These are phyloP conservation scores for Apotomis capreana DNA, from an alignment of 2,888 invertebrate genomes.

Conservation along the genomic window DNA sequence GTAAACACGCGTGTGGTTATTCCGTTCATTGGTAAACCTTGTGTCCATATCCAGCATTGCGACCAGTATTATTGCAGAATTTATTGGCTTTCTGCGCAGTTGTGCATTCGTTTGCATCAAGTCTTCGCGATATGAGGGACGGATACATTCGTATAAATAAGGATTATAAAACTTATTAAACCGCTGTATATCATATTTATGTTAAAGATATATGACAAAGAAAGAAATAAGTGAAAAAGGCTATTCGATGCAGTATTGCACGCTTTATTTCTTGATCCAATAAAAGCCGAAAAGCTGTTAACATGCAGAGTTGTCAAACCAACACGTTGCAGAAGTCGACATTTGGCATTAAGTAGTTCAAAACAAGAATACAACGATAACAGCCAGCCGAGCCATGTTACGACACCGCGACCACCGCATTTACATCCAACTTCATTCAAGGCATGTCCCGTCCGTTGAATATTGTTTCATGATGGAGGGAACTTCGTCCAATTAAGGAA, in stretches of 20 bases:
- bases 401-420: slow-evolving; percentile 1
- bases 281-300: background rate
- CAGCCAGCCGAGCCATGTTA: background rate
- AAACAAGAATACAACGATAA: slow-evolving; percentile 9
- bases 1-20: background rate
- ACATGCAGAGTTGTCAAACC: background rate
- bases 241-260: too few species aligned
- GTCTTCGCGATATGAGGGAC: background rate
- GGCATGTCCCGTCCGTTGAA: slow-evolving; percentile 18
- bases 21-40: background rate
- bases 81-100: slow-evolving; percentile 1
- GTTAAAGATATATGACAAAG: background rate
- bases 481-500: slow-evolving; percentile 7
- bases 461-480: slow-evolving; percentile 10
- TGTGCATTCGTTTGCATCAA: background rate
- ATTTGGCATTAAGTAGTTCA: slow-evolving; percentile 7
- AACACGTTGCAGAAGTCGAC: background rate
- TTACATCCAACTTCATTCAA: slow-evolving; percentile 26
- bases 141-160: too few species aligned
- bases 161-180: too few species aligned
- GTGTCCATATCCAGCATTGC: background rate
- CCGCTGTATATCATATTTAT: too few species aligned
- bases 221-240: too few species aligned
- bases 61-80: background rate
- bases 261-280: background rate